Percentiles rank a stretch among this genome's conserved stretches.
Evolutionary conservation across 2,113 vertebrate genomes (phyloP).

Genomic region (Plecotus auritus): DNA sequence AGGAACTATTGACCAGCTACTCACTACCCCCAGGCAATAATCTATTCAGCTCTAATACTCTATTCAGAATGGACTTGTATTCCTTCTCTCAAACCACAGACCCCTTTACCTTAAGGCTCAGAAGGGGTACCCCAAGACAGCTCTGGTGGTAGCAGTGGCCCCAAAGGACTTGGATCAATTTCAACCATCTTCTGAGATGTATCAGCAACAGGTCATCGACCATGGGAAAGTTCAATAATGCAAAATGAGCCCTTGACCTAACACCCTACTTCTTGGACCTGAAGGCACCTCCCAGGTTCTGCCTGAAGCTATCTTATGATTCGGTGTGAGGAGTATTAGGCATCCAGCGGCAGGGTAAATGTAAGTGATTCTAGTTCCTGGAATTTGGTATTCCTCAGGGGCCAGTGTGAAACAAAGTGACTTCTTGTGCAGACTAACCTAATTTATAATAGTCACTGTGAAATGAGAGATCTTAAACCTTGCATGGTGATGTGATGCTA

Average conservation of each 20-base stretch:
- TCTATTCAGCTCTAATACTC: not conserved
- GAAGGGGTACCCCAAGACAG: not conserved
- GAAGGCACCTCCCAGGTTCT: not conserved
- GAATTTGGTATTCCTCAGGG: not conserved
- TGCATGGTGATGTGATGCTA: not conserved
- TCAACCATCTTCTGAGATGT: not conserved
- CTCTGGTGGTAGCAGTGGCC: not conserved
- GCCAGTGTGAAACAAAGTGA: not conserved
- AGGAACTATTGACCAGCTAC: not conserved
- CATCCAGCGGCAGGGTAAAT: not conserved
- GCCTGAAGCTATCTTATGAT: not conserved
- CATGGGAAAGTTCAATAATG: not conserved
- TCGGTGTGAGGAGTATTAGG: not conserved
- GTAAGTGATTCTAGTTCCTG: not conserved
- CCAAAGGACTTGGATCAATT: not conserved
- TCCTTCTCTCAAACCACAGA: not conserved
- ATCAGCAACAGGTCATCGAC: not conserved
- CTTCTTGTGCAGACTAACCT: not conserved
- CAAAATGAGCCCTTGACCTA: not conserved
- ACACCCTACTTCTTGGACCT: not conserved
- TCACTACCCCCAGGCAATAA: not conserved
- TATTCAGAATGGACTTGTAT: not conserved
- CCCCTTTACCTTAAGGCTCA: not conserved
- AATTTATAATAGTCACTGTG: not conserved
- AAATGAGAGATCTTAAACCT: conserved; percentile 1